Evolutionary conservation across 2,113 vertebrate species (phyloP), one percentile per base, ranked within the genome.

Genomic region (Okapia johnstoni): DNA sequence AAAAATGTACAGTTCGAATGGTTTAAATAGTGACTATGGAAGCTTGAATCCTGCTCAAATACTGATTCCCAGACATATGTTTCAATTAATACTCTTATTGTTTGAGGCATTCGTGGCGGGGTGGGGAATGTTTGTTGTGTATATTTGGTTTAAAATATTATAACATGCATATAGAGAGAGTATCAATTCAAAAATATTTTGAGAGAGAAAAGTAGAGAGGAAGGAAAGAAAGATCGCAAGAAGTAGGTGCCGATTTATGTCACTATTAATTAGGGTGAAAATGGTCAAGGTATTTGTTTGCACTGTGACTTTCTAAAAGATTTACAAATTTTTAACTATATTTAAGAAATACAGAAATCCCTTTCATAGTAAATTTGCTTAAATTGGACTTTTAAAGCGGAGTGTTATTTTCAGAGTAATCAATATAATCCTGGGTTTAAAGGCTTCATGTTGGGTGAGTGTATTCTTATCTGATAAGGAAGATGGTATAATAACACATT

Each of bases 151-250:
- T n/a, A 94, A 93, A 73, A 12, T 43, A 26, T 58, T 5, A 28
- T 58, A 91, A 46, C 6, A 48, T 33, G 46, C 73, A 48, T 6
- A 33, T 1, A 81, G 5, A 46, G 19, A 85, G 2, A 60, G 6
- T 40, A 57, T 76, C 54, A 25, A 7, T 63, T 85, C 46, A 84
- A 85, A 85, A 79, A 61, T 15, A 13, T 52, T 73, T 60, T 70
- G 4, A 14, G 2, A 54, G 3, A 33, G 2, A 10, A 1, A 13
- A 1, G 5, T 73, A n/a, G 15, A 7, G 46, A 7, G 5, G 11
- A 14, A 48, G 17, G 26, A 60, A 13, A 33, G 26, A 26, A 26
- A 70, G 33, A 9, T 57, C 48, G 73, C 10, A 61, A 60, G 28
- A 88, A 85, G 15, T 5, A 84, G 5, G 52, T 28, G 14, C 28